phyloP scores from a whole-genome alignment of 2,797 vertebrate species.

The Anas bernieri region DNA sequence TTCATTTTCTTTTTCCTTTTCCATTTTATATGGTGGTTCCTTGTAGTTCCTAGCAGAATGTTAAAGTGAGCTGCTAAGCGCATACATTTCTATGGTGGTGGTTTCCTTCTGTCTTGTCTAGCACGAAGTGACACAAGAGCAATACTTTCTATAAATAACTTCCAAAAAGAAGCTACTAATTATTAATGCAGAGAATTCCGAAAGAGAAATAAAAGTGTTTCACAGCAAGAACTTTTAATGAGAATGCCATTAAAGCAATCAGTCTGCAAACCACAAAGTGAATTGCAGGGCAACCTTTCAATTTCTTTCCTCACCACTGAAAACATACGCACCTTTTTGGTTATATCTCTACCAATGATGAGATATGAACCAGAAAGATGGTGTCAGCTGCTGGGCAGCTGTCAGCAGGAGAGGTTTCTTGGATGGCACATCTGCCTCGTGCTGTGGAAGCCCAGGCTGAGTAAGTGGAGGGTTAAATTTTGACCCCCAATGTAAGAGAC shows the following conservation, averaged over 20 bases:
- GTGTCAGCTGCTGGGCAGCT: not conserved
- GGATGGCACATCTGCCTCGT: not conserved
- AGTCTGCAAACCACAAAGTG: not conserved
- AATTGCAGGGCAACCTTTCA: not conserved
- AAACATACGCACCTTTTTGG: not conserved
- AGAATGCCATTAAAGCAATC: not conserved
- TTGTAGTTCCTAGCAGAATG: not conserved
- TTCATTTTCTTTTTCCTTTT: too few species aligned
- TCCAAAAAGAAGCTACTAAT: not conserved
- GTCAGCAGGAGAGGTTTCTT: fast-evolving
- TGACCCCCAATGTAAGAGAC: fast-evolving
- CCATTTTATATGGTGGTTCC: too few species aligned
- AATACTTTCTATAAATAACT: not conserved
- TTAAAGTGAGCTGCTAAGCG: not conserved
- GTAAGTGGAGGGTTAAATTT: not conserved
- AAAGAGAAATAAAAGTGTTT: not conserved
- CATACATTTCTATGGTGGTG: not conserved
- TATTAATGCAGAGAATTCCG: not conserved
- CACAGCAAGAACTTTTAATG: conserved; percentile 17
- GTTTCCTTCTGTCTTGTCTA: not conserved
- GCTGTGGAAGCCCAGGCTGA: not conserved
- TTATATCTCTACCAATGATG: fast-evolving
- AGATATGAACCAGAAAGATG: not conserved
- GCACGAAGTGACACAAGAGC: not conserved
- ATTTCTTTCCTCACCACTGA: not conserved